Percentiles rank a stretch among this genome's conserved stretches.
These are phyloP conservation scores for Silurus lanzhouensis DNA, from an alignment of 2,797 vertebrate genomes.

Conservation along the genomic window DNA sequence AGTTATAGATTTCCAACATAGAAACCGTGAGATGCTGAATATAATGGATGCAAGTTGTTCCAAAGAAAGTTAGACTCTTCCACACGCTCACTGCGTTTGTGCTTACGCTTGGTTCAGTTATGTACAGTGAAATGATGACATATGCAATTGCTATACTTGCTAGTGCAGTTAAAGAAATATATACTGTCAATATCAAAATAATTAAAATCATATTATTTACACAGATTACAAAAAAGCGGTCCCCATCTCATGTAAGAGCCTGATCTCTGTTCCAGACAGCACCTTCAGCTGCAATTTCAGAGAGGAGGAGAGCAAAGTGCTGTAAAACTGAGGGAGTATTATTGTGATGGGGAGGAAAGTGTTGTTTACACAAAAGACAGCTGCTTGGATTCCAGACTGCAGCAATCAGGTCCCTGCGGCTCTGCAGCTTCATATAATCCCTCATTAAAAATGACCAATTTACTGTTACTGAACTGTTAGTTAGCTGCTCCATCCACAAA, in stretches of 20 bases:
- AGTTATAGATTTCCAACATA: background rate
- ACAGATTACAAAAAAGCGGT: conserved; percentile 73
- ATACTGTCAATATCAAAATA: conserved; percentile 82
- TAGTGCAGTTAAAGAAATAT: conserved; percentile 78
- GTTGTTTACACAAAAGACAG: conserved; percentile 14
- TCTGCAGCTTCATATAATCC: conserved; percentile 7
- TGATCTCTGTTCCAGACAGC: conserved; percentile 42
- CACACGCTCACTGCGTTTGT: conserved; percentile 42
- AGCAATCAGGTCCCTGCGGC: background rate
- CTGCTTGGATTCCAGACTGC: background rate
- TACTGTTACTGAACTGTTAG: conserved; percentile 12
- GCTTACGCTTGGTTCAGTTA: conserved; percentile 52
- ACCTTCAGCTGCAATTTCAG: conserved; percentile 37
- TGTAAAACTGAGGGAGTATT: background rate
- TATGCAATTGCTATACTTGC: conserved; percentile 58
- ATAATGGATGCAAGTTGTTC: conserved; percentile 7
- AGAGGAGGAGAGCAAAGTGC: conserved; percentile 37
- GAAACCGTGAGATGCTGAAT: background rate
- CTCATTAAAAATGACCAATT: conserved; percentile 7
- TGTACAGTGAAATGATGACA: conserved; percentile 55
- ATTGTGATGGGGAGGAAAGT: conserved; percentile 17
- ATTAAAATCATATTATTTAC: conserved; percentile 81
- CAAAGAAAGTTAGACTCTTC: conserved; percentile 31
- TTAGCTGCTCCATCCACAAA: conserved; percentile 11
- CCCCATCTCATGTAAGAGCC: conserved; percentile 62